Evolutionary conservation across 2,113 vertebrate species (phyloP), one percentile per base, ranked within the genome.

Genomic region (Hydropotes inermis): DNA sequence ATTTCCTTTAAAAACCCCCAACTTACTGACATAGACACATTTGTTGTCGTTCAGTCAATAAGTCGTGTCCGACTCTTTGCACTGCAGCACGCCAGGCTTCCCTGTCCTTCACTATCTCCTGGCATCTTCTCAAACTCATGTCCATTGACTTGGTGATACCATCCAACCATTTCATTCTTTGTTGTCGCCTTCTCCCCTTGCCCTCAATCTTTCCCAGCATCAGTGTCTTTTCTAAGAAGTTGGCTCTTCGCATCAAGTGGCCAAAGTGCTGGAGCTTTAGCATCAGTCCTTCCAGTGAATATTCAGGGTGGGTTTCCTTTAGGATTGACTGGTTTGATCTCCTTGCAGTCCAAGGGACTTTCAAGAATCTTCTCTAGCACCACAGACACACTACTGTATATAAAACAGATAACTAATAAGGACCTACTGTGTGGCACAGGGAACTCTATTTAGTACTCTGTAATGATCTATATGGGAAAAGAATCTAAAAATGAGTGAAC

Each of bases 1-100:
- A 90, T 94, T 94, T 92, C 70, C 64, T 93, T 81, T 61, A 43
- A 58, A 95, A 95, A 30, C 7, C 50, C 70, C 86, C 64, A 15
- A 52, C 39, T 76, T 76, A 27, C 7, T 4, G 12, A 76, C 70
- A 74, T 25, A 27, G 70, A 76, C 70, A 76, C 70, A 43, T 27
- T 27, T 25, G 43, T 76, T 76, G 70, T 27, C 14, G 39, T 43
- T 76, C 23, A 14, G 70, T 43, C 1, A 0, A 2, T 76, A 27
- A 76, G 23, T 76, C 23, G 0, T 27, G 39, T 43, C 39, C 0
- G 0, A 43, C 23, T 76, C 23, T 70, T 36, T 43, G 39, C 11
- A 43, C 12, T 76, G 39, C 70, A 76, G 39, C 39, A 27, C 1
- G 3, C 39, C 70, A 43, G 39, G 36, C 11, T 43, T 76, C 23